These are phyloP conservation scores for Dendrocincla tyrannina DNA, from an alignment of 2,797 vertebrate genomes.

Conservation along the genomic window DNA sequence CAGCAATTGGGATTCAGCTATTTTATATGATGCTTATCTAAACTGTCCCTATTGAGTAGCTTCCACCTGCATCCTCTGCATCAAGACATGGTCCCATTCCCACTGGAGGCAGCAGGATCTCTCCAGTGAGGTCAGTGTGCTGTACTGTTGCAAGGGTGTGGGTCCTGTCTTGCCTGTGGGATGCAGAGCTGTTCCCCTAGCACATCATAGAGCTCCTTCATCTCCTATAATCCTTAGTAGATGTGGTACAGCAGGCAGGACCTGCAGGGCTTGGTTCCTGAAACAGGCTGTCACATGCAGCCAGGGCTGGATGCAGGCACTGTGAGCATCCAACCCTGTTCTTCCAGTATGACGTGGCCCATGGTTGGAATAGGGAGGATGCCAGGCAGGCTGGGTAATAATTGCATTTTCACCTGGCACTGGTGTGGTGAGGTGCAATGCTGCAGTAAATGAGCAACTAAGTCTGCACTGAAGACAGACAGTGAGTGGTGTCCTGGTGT, in stretches of 20 bases:
- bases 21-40: slow-evolving; percentile 47
- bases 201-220: neutral
- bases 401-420: neutral
- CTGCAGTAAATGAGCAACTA: neutral
- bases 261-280: neutral
- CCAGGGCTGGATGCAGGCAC: neutral
- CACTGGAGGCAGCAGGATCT: neutral
- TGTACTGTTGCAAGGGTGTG: rapidly evolving
- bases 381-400: neutral
- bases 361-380: neutral
- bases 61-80: neutral
- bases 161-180: rapidly evolving
- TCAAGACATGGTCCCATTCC: neutral
- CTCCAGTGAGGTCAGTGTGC: neutral
- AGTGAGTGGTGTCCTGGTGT: rapidly evolving
- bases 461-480: neutral
- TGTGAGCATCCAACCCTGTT: neutral
- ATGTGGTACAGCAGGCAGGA: neutral
- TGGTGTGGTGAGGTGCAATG: neutral
- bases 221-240: neutral
- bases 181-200: neutral
- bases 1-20: neutral
- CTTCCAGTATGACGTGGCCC: rapidly evolving
- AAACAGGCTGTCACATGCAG: rapidly evolving
- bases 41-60: neutral